Conservation (phyloP, 1,140 invertebrate genomes). For the Tetramorium alpestre region DNA sequence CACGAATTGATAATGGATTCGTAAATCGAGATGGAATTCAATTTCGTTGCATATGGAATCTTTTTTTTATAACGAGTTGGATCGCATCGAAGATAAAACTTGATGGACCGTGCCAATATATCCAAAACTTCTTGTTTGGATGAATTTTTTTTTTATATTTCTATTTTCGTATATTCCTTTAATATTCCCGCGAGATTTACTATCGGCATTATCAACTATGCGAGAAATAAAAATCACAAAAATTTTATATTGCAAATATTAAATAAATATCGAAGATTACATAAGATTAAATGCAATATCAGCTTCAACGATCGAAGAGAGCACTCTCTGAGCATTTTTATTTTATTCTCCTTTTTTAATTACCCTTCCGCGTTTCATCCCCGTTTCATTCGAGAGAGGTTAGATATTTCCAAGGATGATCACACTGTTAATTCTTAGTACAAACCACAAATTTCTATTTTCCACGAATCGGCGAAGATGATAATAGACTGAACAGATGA, state of each 20-base stretch:
- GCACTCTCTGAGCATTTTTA: not conserved
- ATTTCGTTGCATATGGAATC: constrained; percentile 31
- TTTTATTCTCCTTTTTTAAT: constrained; percentile 9
- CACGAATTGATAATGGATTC: constrained; percentile 54
- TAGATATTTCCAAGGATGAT: not conserved
- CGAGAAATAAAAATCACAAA: not conserved
- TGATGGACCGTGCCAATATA: not conserved
- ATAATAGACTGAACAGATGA: constrained; percentile 29
- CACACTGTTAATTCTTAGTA: constrained; percentile 11
- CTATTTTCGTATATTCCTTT: not conserved
- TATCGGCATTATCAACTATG: not conserved
- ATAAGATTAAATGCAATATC: not conserved
- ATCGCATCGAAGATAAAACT: constrained; percentile 38
- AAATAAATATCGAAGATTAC: not conserved
- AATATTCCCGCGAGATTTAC: not conserved
- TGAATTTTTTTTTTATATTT: constrained; percentile 6
- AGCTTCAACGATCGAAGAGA: not conserved
- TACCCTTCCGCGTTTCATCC: not conserved
- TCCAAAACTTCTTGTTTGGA: constrained; percentile 42
- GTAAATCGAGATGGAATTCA: constrained; percentile 57
- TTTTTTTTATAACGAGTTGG: constrained; percentile 36
- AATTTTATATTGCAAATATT: not conserved
- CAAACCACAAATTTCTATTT: constrained; percentile 27
- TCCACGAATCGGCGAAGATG: constrained; percentile 21
- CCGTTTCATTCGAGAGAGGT: not conserved